Base-by-base conservation (phyloP, 2,888 invertebrate species). In the Saturnia pavonia region DNA sequence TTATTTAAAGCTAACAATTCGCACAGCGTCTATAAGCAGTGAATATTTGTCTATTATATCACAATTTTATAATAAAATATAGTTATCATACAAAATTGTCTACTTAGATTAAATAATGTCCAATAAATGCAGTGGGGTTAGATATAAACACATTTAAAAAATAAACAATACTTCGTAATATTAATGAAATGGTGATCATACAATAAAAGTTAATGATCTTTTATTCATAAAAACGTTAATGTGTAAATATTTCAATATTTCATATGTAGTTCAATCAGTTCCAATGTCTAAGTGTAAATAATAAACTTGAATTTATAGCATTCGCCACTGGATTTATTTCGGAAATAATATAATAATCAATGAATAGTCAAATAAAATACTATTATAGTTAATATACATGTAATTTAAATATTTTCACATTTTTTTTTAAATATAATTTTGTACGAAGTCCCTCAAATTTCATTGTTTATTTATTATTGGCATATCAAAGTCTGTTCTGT, bases 1-100 rank as follows among this genome's bases (percentile, higher is more conserved):
- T n/a, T n/a, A n/a, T n/a, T 78, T 73, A 73, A 76, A 74, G 75
- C 74, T 75, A 71, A 69, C n/a, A 72, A 67, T 71, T 68, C 74
- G 68, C 69, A 70, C 57, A 70, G 69, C 73, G 74, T 68, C 74
- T 76, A 72, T 66, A 51, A 51, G 77, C 27, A 71, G 25, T 63
- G 16, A 63, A 66, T 70, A 66, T 65, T 86, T 85, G 91, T 91
- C 91, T 92, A 92, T 89, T 90, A 90, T 85, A 88, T 86, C 89
- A 89, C 89, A 91, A 88, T 89, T 91, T 88, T 85, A 82, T 77
- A 81, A 77, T 77, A 80, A 78, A 27, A 27, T 60, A 60, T 27
- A 27, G 27, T 27, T 25, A 60, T 27, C 4, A 12, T 12, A 60
- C 14, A 27, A 19, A 22, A 54, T 8, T 27, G 27, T 27, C 1